Evolutionary conservation across 2,888 invertebrate genomes (phyloP), one percentile per base, ranked within the genome.

Genomic region (Agrotis puta): DNA sequence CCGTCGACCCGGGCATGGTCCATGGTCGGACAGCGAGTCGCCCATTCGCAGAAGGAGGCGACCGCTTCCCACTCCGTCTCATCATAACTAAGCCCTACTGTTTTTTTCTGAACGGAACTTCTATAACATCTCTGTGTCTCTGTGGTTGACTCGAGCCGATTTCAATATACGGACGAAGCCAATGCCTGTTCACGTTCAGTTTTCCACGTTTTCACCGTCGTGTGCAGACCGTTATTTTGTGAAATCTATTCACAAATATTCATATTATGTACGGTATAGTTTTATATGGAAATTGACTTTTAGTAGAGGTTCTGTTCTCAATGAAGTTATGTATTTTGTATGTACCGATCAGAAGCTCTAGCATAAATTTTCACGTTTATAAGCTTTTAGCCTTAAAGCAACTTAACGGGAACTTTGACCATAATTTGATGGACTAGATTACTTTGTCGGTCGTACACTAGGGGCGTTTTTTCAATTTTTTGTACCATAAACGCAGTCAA

Each of bases 161-260:
- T 90, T 88, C 92, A 92, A 92, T 93, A 92, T 90, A 86, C 82
- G 81, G 66, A 61, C 84, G 80, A 69, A 59, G 72, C 81, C 84
- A 88, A 92, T 92, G 87, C 85, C 85, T 47, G 57, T 56, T 75
- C 75, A 20, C 84, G 83, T 82, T 80, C 84, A 69, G 81, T 83
- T 84, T 85, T 78, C 76, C 81, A 84, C 84, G 70, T 84, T 90
- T 88, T 86, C 82, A 82, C 85, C 80, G 68, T 33, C 86, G 87
- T 88, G 72, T 87, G 88, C 89, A 87, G 81, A 77, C 82, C 81
- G 86, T 88, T 88, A 86, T 86, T 89, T 87, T 85, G 72, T 74
- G 76, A 75, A 85, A 86, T 85, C 56, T 77, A 70, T 79, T 79
- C 72, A 79, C 71, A 78, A 80, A 82, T 86, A 83, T 84, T 82